Evolutionary conservation across 2,888 invertebrate genomes (phyloP).

Genomic region (Drosophila mulleri): DNA sequence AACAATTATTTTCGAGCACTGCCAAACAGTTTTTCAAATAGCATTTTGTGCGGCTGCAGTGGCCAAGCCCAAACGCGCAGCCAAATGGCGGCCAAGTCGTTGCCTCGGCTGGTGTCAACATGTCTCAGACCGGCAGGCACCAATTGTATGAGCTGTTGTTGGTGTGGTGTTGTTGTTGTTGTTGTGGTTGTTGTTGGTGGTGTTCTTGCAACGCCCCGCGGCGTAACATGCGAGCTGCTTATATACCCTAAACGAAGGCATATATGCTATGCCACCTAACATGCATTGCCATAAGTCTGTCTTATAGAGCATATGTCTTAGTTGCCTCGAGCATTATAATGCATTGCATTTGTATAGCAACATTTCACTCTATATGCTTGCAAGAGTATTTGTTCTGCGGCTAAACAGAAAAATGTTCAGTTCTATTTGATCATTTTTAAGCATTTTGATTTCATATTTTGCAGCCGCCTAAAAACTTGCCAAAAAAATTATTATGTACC

Average conservation of each 20-base stretch:
- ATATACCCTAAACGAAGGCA: slow-evolving; percentile 29
- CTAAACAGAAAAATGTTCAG: background rate
- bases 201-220: slow-evolving; percentile 61
- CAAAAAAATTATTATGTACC: slow-evolving; percentile 71
- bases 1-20: slow-evolving; percentile 73
- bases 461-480: slow-evolving; percentile 48
- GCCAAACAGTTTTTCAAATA: slow-evolving; percentile 65
- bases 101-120: slow-evolving; percentile 73
- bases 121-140: slow-evolving; percentile 69
- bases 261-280: background rate
- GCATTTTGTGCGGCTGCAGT: slow-evolving; percentile 50
- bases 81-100: slow-evolving; percentile 49
- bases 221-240: slow-evolving; percentile 53
- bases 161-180: slow-evolving; percentile 42
- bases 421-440: slow-evolving; percentile 1
- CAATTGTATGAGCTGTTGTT: slow-evolving; percentile 16
- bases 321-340: background rate
- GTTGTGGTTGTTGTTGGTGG: slow-evolving; percentile 39
- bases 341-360: background rate
- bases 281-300: background rate
- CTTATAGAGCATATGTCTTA: too few relatives aligned
- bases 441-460: slow-evolving; percentile 52
- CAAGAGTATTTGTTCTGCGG: slow-evolving; percentile 19
- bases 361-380: background rate
- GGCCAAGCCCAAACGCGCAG: slow-evolving; percentile 51